Base-by-base conservation (phyloP, 2,797 vertebrate genomes). In the Psittacula derbiana region DNA sequence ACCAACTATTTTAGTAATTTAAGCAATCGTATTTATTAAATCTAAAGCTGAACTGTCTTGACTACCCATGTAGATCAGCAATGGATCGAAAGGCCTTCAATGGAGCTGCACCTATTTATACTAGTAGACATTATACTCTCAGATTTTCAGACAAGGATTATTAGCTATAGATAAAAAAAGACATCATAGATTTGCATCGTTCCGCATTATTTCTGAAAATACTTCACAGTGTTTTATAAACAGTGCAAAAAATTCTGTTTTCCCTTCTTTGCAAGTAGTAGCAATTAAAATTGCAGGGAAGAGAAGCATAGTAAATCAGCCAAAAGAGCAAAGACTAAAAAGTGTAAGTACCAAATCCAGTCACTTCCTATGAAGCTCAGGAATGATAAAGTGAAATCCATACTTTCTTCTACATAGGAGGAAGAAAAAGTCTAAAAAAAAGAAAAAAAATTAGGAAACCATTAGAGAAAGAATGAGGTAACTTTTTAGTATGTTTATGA, bases 201-300 rank as follows among this genome's bases (percentile, higher is more conserved):
- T 86, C 57, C 67, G 41, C 30, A 24, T 82, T 89, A 78, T 74
- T 95, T 85, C 75, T 86, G 74, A 73, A 86, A 91, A 90, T 41
- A 86, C 17, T 50, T 60, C 12, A 49, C 11, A 8, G 8, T 31
- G 38, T 53, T 90, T 86, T 83, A 67, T 25, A 73, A 88, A 31
- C 12, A 27, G 12, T 36, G 28, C 7, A 81, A 76, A 88, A 86
- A 31, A 5, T 4, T 28, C n/a, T 27, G 6, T 16, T 73, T 52
- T 41, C 52, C 40, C n/a, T 28, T 31, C 15, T 80, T 80, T 88
- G 16, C 10, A 74, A 71, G 64, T 17, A 85, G 52, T 24, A 74
- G 38, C 25, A 46, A 41, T 73, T 62, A 23, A 5, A 67, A 58
- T 33, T 9, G n/a, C 44, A 78, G 53, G 18, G 24, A 17, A 31